phyloP scores from a whole-genome alignment of 2,888 invertebrate species.

The Ophioninae sp. region DNA sequence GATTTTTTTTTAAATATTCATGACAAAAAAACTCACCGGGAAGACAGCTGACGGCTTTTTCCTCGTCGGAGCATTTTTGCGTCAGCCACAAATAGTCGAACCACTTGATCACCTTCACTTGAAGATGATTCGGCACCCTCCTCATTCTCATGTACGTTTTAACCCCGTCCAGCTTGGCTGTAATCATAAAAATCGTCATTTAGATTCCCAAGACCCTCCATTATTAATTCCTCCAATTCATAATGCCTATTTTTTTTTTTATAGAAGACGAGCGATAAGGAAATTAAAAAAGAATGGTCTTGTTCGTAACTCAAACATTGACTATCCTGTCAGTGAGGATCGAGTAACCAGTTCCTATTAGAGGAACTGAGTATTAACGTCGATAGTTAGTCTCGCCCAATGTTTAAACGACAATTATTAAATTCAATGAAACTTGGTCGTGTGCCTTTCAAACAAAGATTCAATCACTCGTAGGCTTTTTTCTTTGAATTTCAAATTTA shows the following conservation, averaged over 20 bases:
- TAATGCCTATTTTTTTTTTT: constrained; percentile 28
- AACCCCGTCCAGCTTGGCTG: constrained; percentile 98
- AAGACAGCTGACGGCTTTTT: constrained; percentile 96
- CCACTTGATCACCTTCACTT: constrained; percentile 99
- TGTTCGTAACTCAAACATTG: constrained; percentile 38
- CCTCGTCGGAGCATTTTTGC: constrained; percentile 99
- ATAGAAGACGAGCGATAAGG: background rate
- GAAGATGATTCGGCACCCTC: constrained; percentile 95
- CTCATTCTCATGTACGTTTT: constrained; percentile 99
- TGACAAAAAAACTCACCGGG: constrained; percentile 83
- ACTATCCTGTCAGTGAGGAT: constrained; percentile 21
- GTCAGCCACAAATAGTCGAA: constrained; percentile 99
- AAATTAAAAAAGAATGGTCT: background rate
- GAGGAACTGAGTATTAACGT: constrained; percentile 2
- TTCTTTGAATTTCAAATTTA: too few species aligned
- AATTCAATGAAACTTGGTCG: background rate
- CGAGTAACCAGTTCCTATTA: constrained; percentile 48
- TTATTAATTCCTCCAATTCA: constrained; percentile 8
- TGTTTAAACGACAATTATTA: constrained; percentile 14
- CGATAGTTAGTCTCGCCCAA: constrained; percentile 2
- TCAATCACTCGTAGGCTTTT: constrained; percentile 11
- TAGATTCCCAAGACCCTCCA: background rate
- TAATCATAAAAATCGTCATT: constrained; percentile 77
- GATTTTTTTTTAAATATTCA: background rate
- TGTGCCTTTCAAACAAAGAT: constrained; percentile 11